Percentiles rank a stretch among this genome's conserved stretches.
These are phyloP conservation scores for Mus musculus DNA, from an alignment of 2,113 vertebrate species.

Conservation along the genomic window DNA sequence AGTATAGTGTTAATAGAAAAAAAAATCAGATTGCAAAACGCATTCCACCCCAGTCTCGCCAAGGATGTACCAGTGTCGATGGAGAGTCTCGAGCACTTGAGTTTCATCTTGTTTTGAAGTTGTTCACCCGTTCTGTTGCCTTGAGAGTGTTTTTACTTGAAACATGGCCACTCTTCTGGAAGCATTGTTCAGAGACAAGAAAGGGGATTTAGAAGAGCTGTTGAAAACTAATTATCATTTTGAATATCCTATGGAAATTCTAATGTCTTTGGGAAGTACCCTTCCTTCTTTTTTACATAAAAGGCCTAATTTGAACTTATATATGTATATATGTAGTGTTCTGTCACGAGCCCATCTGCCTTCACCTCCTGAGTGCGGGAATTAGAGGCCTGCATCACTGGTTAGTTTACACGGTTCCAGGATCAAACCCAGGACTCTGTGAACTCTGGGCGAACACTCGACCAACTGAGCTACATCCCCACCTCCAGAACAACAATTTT, in stretches of 20 bases:
- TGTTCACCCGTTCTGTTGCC: background rate
- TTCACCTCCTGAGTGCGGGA: background rate
- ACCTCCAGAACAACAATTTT: background rate
- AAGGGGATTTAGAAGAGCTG: background rate
- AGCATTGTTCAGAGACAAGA: background rate
- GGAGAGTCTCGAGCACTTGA: no score
- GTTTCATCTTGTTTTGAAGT: background rate
- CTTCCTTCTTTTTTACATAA: background rate
- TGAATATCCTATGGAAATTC: background rate
- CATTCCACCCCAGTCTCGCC: background rate
- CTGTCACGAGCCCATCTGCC: background rate
- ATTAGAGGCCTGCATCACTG: background rate
- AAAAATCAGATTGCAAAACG: background rate
- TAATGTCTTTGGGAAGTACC: background rate
- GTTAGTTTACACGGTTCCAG: background rate
- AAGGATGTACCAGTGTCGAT: background rate
- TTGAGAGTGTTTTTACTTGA: background rate
- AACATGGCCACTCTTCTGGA: constrained; percentile 27
- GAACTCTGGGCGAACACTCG: background rate
- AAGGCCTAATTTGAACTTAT: background rate
- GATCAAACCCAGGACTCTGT: background rate
- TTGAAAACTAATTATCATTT: constrained; percentile 17
- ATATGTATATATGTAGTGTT: background rate
- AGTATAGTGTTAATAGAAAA: background rate
- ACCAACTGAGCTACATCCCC: background rate